These are phyloP conservation scores for Macrophya annulata DNA, from an alignment of 2,888 invertebrate species.

Conservation along the genomic window DNA sequence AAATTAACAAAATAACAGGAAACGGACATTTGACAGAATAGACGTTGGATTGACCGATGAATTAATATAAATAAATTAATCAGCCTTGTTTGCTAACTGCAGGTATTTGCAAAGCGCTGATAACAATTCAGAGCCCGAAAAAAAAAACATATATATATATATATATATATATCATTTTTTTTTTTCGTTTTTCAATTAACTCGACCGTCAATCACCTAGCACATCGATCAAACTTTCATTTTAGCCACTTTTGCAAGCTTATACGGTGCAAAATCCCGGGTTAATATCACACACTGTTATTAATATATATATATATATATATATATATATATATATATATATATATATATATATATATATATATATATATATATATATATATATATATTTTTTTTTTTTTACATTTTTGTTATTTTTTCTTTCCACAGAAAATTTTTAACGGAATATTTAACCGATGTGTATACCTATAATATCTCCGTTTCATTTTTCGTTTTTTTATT, in stretches of 20 bases:
- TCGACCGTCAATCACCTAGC: not conserved
- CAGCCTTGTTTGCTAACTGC: not conserved
- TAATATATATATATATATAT: not conserved
- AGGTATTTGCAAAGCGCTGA: not conserved
- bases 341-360: too few relatives aligned
- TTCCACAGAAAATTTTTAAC: too few relatives aligned
- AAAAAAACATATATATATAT: too few relatives aligned
- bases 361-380: too few relatives aligned
- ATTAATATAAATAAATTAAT: not conserved
- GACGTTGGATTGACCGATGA: not conserved
- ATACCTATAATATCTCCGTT: too few relatives aligned
- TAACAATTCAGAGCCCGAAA: not conserved
- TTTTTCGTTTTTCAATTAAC: not conserved
- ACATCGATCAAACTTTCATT: slow-evolving; percentile 15
- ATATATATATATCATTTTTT: too few relatives aligned
- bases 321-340: too few relatives aligned
- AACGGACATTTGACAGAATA: not conserved
- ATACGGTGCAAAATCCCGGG: not conserved
- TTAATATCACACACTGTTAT: not conserved
- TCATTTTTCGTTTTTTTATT: too few relatives aligned
- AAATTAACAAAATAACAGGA: not conserved
- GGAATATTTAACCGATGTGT: too few relatives aligned
- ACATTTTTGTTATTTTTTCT: too few relatives aligned
- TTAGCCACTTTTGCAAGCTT: not conserved
- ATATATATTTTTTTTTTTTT: too few relatives aligned